phyloP scores from a whole-genome alignment of 2,888 invertebrate species.

The Apocheima hispidaria region DNA sequence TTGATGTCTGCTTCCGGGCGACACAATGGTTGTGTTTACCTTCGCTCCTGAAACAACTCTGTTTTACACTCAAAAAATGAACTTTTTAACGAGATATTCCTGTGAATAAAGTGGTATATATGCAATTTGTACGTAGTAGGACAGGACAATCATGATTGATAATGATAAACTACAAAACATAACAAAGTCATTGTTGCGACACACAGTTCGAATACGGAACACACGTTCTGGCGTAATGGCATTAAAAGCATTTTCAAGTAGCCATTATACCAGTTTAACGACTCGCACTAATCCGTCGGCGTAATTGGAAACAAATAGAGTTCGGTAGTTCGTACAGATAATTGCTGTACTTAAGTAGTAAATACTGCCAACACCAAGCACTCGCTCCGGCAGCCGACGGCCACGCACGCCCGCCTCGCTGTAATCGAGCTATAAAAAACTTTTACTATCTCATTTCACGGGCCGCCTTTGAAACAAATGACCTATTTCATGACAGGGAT shows the following conservation, averaged over 20 bases:
- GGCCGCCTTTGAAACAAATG: constrained; percentile 70
- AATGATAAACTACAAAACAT: background rate
- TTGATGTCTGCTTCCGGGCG: constrained; percentile 76
- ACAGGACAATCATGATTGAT: background rate
- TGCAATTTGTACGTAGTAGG: background rate
- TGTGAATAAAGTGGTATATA: background rate
- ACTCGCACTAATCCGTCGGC: constrained; percentile 23
- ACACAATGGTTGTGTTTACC: constrained; percentile 76
- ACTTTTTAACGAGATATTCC: constrained; percentile 63
- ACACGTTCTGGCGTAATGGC: constrained; percentile 16
- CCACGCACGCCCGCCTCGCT: constrained; percentile 51
- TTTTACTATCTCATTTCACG: constrained; percentile 76
- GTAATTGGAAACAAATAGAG: constrained; percentile 31
- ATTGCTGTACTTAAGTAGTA: constrained; percentile 45
- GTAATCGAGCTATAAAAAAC: constrained; percentile 71
- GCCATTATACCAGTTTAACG: constrained; percentile 25
- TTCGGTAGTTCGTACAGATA: constrained; percentile 30
- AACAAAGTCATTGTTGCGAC: background rate
- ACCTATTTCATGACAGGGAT: constrained; percentile 49
- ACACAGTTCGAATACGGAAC: constrained; percentile 2
- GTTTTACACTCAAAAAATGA: constrained; percentile 62
- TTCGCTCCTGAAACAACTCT: constrained; percentile 68
- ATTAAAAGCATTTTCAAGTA: constrained; percentile 23
- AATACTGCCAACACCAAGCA: constrained; percentile 35
- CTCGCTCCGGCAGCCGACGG: constrained; percentile 35